These are phyloP conservation scores for Sicus ferrugineus DNA, from an alignment of 2,888 invertebrate species.

Conservation along the genomic window DNA sequence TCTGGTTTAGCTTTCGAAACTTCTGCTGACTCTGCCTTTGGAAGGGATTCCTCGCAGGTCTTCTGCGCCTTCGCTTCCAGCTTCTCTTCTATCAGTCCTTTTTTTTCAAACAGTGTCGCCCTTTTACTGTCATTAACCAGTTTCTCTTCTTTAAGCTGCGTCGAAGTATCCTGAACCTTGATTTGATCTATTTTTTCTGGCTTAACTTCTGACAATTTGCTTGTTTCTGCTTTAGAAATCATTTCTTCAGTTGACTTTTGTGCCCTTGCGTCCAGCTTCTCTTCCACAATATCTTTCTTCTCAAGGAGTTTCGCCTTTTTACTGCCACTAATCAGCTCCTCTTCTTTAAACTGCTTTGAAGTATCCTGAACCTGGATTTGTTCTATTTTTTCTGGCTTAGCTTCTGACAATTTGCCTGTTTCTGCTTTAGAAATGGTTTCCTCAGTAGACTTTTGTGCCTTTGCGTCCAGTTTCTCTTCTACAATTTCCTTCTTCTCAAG, in stretches of 20 bases:
- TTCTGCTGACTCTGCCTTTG: background rate
- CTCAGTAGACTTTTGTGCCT: background rate
- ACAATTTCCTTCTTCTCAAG: conserved; percentile 17
- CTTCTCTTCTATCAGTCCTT: conserved; percentile 23
- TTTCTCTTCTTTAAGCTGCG: conserved; percentile 17
- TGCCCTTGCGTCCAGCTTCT: conserved; percentile 17
- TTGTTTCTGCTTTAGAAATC: background rate
- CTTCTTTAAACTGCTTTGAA: background rate
- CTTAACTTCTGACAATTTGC: conserved; percentile 30
- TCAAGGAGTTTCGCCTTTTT: conserved; percentile 37
- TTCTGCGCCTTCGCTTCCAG: background rate
- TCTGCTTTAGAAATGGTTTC: conserved; percentile 35
- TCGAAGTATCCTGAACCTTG: conserved; percentile 25
- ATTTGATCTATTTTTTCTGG: conserved; percentile 20
- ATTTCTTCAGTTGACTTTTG: conserved; percentile 6
- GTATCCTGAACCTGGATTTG: background rate
- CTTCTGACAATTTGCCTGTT: conserved; percentile 27
- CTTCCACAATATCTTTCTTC: conserved; percentile 25
- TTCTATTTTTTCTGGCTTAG: background rate
- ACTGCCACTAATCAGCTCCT: conserved; percentile 6
- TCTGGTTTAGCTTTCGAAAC: background rate
- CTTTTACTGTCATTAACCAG: conserved; percentile 22
- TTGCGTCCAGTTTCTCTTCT: conserved; percentile 20
- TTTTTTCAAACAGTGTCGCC: background rate
- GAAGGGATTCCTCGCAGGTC: background rate